A percentile compares a stretch with the other conserved stretches of the same genome.
These are phyloP conservation scores for Lucinisca nassula DNA, from an alignment of 2,888 invertebrate species.

Conservation along the genomic window DNA sequence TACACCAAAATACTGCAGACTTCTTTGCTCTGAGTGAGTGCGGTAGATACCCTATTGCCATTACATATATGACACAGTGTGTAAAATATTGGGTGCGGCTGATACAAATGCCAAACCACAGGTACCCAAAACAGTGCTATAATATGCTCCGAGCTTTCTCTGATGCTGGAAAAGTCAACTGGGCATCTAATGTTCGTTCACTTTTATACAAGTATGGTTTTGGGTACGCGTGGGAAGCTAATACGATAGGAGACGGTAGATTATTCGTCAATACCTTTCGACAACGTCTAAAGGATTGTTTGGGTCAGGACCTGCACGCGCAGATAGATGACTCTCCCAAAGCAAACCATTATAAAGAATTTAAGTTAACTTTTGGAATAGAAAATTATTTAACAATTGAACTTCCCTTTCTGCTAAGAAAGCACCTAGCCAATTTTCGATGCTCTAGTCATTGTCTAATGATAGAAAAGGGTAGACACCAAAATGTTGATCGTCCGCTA, in stretches of 20 bases:
- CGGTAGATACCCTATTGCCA: constrained; percentile 14
- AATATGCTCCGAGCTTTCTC: not conserved
- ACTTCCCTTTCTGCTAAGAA: not conserved
- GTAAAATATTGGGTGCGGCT: constrained; percentile 13
- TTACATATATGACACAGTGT: constrained; percentile 8
- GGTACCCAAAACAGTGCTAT: constrained; percentile 9
- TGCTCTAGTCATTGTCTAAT: not conserved
- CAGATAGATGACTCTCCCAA: not conserved
- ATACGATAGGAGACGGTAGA: not conserved
- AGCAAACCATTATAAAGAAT: not conserved
- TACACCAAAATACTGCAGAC: constrained; percentile 34
- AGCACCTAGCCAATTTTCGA: not conserved
- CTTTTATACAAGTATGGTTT: constrained; percentile 1
- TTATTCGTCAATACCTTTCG: not conserved
- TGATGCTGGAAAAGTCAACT: not conserved
- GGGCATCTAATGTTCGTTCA: not conserved
- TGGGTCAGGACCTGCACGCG: not conserved
- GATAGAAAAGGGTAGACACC: not conserved
- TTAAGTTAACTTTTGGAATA: not conserved
- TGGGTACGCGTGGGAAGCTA: not conserved
- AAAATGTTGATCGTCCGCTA: not conserved
- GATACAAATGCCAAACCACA: not conserved
- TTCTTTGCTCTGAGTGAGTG: constrained; percentile 44
- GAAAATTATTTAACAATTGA: not conserved
- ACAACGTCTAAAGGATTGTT: not conserved